Evolutionary conservation across 1,140 invertebrate species (phyloP), one percentile per base, ranked within the genome.

Genomic region (Leptinotarsa lineolata): DNA sequence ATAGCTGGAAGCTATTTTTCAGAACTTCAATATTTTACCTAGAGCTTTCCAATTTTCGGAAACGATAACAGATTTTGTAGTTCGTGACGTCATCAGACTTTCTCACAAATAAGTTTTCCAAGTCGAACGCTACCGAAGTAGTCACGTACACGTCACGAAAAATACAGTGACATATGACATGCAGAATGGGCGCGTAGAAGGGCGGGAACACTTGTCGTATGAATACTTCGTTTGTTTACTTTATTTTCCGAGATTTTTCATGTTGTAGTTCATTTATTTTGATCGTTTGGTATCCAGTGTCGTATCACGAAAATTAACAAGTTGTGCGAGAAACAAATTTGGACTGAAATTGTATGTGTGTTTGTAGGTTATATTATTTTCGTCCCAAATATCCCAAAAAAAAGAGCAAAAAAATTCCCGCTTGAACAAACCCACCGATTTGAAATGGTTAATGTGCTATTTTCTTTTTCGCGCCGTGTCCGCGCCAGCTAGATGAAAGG

Each of bases 281-380:
- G 4, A 54, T 54, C 16, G n/a, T 54, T 16, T 54, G 4, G 5
- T 54, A 54, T 54, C 48, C n/a, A 16, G 48, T 18, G 15, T 54
- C 15, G 6, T 16, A 54, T 54, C 12, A 54, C n/a, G 15, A 16
- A 54, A 54, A 4, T 54, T 16, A 16, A 12, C 2, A n/a, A 54
- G 15, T 18, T 16, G n/a, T 54, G 48, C 15, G 15, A 3, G 15
- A 4, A 54, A 54, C n/a, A 54, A 8, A 15, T 54, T 54, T n/a
- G 15, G 4, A 16, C 2, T 15, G n/a, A 54, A 16, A n/a, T 54
- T 54, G 15, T 54, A 15, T 54, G 15, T 15, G 15, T 54, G n/a
- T 54, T 54, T 54, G 48, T 18, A 54, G 48, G 48, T 54, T 54
- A 54, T 54, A 54, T 16, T 54, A 18, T 54, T 54, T 54, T 54